Percentiles rank a stretch among this genome's conserved stretches.
These are phyloP conservation scores for Rostratula benghalensis DNA, from an alignment of 2,113 vertebrate genomes.

Conservation along the genomic window DNA sequence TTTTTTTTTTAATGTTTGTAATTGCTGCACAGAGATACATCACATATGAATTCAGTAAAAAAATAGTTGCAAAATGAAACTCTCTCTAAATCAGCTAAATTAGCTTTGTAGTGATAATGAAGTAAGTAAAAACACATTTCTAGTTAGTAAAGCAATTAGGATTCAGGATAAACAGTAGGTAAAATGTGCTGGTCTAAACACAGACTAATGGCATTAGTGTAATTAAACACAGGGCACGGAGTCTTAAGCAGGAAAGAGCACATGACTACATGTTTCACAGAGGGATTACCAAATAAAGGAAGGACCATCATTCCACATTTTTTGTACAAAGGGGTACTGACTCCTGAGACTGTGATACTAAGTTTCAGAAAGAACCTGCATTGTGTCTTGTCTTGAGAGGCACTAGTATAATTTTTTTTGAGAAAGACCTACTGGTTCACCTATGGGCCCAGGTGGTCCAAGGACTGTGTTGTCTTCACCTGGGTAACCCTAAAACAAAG, in stretches of 20 bases:
- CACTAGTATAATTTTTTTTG: conserved; percentile 62
- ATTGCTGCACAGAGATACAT: not conserved
- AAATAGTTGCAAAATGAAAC: not conserved
- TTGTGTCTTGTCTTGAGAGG: conserved; percentile 5
- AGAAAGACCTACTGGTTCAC: conserved; percentile 99
- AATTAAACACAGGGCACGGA: not conserved
- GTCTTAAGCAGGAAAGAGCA: not conserved
- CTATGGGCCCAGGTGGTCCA: conserved; percentile 93
- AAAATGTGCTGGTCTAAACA: not conserved
- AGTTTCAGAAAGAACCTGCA: not conserved
- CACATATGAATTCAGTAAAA: not conserved
- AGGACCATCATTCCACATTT: not conserved
- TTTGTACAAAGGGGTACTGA: not conserved
- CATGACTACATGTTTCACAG: not conserved
- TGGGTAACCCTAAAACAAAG: conserved; percentile 86
- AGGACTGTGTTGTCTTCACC: conserved; percentile 88
- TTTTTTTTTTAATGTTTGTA: not conserved
- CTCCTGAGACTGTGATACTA: not conserved
- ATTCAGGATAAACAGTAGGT: not conserved
- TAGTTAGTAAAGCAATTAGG: not conserved
- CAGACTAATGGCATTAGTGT: not conserved
- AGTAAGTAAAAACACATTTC: not conserved
- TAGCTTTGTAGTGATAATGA: not conserved
- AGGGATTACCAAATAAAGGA: not conserved
- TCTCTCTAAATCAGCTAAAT: not conserved